Evolutionary conservation across 2,797 vertebrate species (phyloP), one percentile per base, ranked within the genome.

Genomic region (Bovichtus diacanthus): DNA sequence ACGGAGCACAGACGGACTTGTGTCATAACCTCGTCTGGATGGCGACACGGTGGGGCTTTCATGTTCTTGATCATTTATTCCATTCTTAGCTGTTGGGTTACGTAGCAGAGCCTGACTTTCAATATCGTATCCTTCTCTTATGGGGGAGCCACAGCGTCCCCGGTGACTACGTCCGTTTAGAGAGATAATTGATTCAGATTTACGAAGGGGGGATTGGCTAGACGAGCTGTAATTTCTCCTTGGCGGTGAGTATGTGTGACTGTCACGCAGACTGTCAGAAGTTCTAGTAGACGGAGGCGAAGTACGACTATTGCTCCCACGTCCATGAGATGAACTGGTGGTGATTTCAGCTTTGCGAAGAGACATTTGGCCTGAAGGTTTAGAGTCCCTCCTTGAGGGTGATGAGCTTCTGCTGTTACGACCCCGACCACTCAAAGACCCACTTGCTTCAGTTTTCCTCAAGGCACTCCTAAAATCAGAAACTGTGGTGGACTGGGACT

Each of bases 81-180:
- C 72, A 18, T 90, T 92, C 74, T 81, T 88, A n/a, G 70, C 73
- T 16, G 85, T 77, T 39, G 81, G 39, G 63, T 81, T 91, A 39
- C 88, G 87, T 47, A 94, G 72, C 31, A 89, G 47, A 58, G 91
- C 85, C 69, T 94, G 93, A 62, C 87, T 93, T 58, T 93, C 89
- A 23, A 90, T 83, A 21, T 94, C 94, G 53, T 95, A 95, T 23
- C 94, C 94, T 74, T 94, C 95, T 64, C 95, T 93, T 49, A 95
- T 87, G 4, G 95, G 94, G 54, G 95, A 95, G 18, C 94, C 94
- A 73, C 90, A 92, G 55, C 93, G 94, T 58, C 90, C 90, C 9
- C 84, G 65, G 47, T 82, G 90, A 65, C 86, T 65, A n/a, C 27
- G 79, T 43, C 89, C 79, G 1, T 86, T 91, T 8, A 93, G 78